Percentiles rank a stretch among this genome's conserved stretches.
These are phyloP conservation scores for Drosophila dunni DNA, from an alignment of 1,140 invertebrate species.

Conservation along the genomic window DNA sequence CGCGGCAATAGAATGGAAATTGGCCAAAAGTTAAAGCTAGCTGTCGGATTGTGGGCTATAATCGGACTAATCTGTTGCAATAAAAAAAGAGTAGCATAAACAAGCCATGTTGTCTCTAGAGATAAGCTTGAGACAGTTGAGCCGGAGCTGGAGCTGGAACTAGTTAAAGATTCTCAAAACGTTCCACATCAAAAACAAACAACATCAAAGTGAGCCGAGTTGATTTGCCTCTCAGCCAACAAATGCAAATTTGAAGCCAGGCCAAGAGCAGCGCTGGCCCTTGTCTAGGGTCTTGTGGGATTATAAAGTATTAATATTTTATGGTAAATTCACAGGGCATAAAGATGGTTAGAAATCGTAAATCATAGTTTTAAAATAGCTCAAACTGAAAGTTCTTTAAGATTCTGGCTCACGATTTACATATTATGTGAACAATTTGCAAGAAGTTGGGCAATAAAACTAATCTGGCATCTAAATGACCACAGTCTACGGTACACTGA, in stretches of 20 bases:
- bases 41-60: conserved; percentile 25
- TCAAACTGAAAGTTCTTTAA: conserved; percentile 31
- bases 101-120: conserved; percentile 30
- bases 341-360: conserved; percentile 11
- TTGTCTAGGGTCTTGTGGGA: background rate
- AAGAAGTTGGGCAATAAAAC: conserved; percentile 75
- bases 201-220: conserved; percentile 50
- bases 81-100: conserved; percentile 20
- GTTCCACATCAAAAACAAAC: conserved; percentile 48
- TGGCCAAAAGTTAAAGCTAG: conserved; percentile 24
- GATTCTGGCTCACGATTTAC: conserved; percentile 58
- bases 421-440: conserved; percentile 78
- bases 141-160: background rate
- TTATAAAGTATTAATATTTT: conserved; percentile 27
- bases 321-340: background rate
- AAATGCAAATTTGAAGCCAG: conserved; percentile 43
- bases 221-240: conserved; percentile 35
- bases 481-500: conserved; percentile 62
- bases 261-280: background rate
- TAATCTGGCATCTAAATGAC: conserved; percentile 80
- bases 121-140: conserved; percentile 16
- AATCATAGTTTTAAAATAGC: conserved; percentile 50
- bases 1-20: conserved; percentile 54
- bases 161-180: conserved; percentile 47
- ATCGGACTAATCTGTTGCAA: conserved; percentile 47